Conservation (phyloP, 1,140 invertebrate species). For the Batillaria attramentaria region DNA sequence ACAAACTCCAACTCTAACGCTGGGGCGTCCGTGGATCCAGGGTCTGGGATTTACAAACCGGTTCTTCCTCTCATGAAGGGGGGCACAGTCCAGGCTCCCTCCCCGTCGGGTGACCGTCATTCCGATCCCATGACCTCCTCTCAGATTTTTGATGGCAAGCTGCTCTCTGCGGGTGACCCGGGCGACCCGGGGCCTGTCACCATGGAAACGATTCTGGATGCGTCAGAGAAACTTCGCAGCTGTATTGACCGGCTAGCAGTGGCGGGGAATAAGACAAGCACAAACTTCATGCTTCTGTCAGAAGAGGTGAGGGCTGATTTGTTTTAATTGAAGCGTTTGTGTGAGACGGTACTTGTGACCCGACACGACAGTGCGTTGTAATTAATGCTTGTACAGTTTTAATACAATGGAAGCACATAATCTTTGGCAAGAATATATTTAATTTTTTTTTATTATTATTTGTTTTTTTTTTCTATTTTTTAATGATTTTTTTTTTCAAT, state of each 20-base stretch:
- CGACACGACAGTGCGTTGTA: no score
- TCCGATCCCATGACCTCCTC: constrained; percentile 56
- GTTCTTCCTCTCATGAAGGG: constrained; percentile 52
- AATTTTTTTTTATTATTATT: no score
- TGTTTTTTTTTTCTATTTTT: no score
- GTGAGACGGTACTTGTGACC: no score
- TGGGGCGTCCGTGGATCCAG: constrained; percentile 33
- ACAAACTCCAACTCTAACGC: constrained; percentile 21
- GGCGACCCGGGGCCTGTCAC: constrained; percentile 50
- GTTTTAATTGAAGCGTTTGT: no score
- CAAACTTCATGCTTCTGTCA: constrained; percentile 67
- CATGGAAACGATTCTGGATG: constrained; percentile 58
- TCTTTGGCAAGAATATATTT: background rate
- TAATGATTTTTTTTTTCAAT: no score
- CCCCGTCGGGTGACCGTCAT: constrained; percentile 37
- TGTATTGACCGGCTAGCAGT: constrained; percentile 60
- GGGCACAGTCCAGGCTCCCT: constrained; percentile 32
- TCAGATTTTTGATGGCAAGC: constrained; percentile 43
- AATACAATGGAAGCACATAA: no score
- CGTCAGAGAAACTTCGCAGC: constrained; percentile 53
- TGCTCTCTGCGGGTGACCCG: constrained; percentile 20
- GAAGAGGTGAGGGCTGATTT: constrained; percentile 59
- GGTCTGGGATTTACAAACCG: constrained; percentile 55
- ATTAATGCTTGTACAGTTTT: no score
- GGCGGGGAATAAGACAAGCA: constrained; percentile 63